Evolutionary conservation across 2,888 invertebrate species (phyloP), one percentile per base, ranked within the genome.

Genomic region (Habrosyne pyritoides): DNA sequence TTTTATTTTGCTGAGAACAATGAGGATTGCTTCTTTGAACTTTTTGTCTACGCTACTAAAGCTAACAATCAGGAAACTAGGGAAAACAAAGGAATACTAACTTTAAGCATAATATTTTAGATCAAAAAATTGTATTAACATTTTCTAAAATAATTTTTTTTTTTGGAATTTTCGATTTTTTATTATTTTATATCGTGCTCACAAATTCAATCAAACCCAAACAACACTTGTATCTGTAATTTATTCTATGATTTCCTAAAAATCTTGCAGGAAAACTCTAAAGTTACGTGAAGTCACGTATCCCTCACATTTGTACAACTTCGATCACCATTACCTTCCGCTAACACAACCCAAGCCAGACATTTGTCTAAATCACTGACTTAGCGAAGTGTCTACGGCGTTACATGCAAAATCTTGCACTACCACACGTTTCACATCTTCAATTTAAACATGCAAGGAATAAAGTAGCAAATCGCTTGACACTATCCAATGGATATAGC

Each of bases 311-410:
- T 42, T 42, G n/a, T 42, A 42, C 18, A 18, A 42, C 42, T 42
- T 42, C 42, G 18, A 42, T 42, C 42, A 7, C n/a, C 42, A 36
- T 36, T 36, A 42, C 42, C 33, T 42, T 18, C n/a, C 42, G 18
- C 42, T n/a, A 8, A 42, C 42, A n/a, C 42, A 18, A 42, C 42
- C 18, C 6, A 8, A 42, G 42, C 42, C 42, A 42, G 42, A 42
- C 42, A 42, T 42, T 42, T 42, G 42, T 42, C 42, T 42, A 42
- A 42, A 42, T 42, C 18, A 42, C 42, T 42, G 42, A 42, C 42
- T 42, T 42, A 42, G 14, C 14, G 42, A 42, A 42, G 42, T 42
- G 42, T 42, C 42, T 42, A 18, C 42, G 42, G 18, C 42, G n/a
- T 42, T 18, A 18, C 42, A 42, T 42, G 42, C 42, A 42, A 42